Evolutionary conservation across 2,797 vertebrate genomes (phyloP).

Genomic region (Trachops cirrhosus): DNA sequence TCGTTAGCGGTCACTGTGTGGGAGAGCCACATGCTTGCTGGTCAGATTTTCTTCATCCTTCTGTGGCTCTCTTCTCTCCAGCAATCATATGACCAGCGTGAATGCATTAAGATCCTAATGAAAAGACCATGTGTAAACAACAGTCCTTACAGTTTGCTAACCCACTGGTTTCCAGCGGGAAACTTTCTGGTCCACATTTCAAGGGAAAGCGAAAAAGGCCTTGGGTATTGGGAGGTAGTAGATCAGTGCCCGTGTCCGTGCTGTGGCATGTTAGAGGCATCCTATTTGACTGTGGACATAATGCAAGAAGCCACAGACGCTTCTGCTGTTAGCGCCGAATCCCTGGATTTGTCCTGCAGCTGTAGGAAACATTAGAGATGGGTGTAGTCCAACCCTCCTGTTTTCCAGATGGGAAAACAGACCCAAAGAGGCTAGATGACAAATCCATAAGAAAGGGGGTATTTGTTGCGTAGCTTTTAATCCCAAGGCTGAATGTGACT

Average conservation of each 20-base stretch:
- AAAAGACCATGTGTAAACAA: slow-evolving; percentile 19
- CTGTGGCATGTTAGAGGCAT: not conserved
- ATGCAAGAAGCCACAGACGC: not conserved
- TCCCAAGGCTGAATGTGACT: not conserved
- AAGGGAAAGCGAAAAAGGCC: not conserved
- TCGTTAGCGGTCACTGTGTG: slow-evolving; percentile 9
- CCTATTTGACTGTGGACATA: not conserved
- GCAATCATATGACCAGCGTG: slow-evolving; percentile 12
- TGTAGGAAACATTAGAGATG: slow-evolving; percentile 57
- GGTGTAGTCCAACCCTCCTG: not conserved
- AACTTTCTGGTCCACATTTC: slow-evolving; percentile 32
- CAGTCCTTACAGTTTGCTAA: not conserved
- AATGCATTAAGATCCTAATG: slow-evolving; percentile 21
- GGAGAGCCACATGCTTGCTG: slow-evolving; percentile 42
- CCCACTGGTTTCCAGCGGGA: slow-evolving; percentile 5
- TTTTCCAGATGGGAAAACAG: slow-evolving; percentile 45
- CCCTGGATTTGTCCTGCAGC: slow-evolving; percentile 23
- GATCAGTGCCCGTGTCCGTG: not conserved
- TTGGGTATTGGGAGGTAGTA: not conserved
- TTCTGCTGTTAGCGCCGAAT: slow-evolving; percentile 24
- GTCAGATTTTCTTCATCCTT: slow-evolving; percentile 20
- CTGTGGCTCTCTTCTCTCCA: not conserved
- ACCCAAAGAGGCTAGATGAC: not conserved
- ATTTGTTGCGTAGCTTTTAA: not conserved
- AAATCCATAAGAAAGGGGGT: not conserved